Percentiles rank a stretch among this genome's conserved stretches.
phyloP scores from a whole-genome alignment of 2,113 vertebrate species.

The Boulengeromyrus knoepffleri region DNA sequence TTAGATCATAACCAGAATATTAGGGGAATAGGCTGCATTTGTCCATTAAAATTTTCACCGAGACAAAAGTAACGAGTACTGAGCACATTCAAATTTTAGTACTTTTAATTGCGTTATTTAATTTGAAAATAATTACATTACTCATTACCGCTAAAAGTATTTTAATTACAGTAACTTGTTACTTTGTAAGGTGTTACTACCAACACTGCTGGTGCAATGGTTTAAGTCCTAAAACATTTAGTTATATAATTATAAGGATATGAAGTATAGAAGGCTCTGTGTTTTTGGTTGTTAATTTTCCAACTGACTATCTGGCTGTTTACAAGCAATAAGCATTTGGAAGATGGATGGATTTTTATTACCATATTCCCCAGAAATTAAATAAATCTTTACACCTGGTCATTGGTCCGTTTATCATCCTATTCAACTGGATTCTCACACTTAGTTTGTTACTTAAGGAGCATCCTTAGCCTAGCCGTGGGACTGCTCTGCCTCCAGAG shows the following conservation, averaged over 20 bases:
- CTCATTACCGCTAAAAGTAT: too few relatives aligned
- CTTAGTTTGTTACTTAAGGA: not conserved
- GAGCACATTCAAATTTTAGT: too few relatives aligned
- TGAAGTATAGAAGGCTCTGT: not conserved
- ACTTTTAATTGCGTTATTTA: too few relatives aligned
- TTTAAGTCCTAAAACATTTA: too few relatives aligned
- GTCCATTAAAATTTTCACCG: too few relatives aligned
- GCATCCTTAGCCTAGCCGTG: not conserved
- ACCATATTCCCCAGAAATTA: not conserved
- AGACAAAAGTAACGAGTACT: too few relatives aligned
- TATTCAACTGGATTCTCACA: not conserved
- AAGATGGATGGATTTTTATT: not conserved
- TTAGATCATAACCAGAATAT: too few relatives aligned
- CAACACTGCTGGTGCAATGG: too few relatives aligned
- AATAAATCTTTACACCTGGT: not conserved
- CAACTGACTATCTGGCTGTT: not conserved
- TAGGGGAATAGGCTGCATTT: too few relatives aligned
- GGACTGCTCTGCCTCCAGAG: not conserved
- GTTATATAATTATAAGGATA: not conserved
- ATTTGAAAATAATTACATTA: too few relatives aligned
- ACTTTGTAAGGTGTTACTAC: too few relatives aligned
- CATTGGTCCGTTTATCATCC: not conserved
- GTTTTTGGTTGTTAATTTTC: not conserved
- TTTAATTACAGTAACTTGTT: too few relatives aligned
- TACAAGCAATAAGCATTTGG: not conserved